A percentile compares a stretch with the other conserved stretches of the same genome.
These are phyloP conservation scores for Thalassoma bifasciatum DNA, from an alignment of 2,113 vertebrate species.

Conservation along the genomic window DNA sequence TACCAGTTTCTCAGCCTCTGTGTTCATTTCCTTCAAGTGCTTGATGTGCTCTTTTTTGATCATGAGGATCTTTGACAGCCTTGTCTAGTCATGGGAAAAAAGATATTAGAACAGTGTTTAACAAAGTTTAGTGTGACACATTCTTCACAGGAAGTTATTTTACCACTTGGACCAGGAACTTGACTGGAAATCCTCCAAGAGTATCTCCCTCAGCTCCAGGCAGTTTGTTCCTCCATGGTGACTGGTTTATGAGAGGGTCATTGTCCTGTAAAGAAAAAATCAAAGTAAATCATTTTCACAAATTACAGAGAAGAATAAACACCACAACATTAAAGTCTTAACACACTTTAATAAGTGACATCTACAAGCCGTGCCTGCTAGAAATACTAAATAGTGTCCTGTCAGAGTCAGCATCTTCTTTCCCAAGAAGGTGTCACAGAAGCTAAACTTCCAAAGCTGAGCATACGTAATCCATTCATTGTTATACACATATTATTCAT, in stretches of 20 bases:
- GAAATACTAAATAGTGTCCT: not conserved
- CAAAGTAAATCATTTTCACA: slow-evolving; percentile 6
- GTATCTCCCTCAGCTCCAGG: slow-evolving; percentile 93
- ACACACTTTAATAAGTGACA: not conserved
- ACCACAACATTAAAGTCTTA: not conserved
- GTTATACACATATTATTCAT: not conserved
- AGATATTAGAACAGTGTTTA: not conserved
- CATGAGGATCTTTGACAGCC: slow-evolving; percentile 98
- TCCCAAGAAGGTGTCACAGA: not conserved
- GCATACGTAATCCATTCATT: not conserved
- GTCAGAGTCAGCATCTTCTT: not conserved
- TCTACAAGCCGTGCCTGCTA: not conserved
- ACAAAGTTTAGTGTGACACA: not conserved
- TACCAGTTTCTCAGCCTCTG: slow-evolving; percentile 98
- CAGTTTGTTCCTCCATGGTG: slow-evolving; percentile 94
- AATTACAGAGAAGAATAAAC: no score
- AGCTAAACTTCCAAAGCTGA: not conserved
- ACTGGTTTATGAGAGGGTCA: slow-evolving; percentile 93
- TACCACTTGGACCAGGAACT: slow-evolving; percentile 99
- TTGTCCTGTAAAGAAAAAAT: slow-evolving; percentile 83
- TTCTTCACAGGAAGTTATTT: slow-evolving; percentile 63
- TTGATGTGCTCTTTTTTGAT: slow-evolving; percentile 99
- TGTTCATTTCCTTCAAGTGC: slow-evolving; percentile 98
- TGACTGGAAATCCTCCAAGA: slow-evolving; percentile 97
- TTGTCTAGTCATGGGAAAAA: slow-evolving; percentile 84